Evolutionary conservation across 2,113 vertebrate genomes (phyloP).

Genomic region (Tenebrosternarchus preto): DNA sequence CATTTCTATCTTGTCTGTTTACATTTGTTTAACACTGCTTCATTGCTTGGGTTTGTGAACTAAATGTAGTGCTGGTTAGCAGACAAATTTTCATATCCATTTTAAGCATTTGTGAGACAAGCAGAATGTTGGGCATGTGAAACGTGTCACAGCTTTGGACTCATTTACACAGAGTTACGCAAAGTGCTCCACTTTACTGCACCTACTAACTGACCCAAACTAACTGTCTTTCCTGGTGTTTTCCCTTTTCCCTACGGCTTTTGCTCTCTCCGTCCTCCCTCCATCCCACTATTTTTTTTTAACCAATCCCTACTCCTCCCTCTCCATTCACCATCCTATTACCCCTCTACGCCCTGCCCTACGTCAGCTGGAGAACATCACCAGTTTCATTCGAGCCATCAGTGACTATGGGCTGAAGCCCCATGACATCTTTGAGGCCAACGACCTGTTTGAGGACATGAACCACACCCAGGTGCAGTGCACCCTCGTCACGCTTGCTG

Average conservation of each 20-base stretch:
- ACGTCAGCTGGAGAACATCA: constrained; percentile 88
- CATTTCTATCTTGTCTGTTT: constrained; percentile 4
- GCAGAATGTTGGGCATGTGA: background rate
- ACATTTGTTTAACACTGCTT: background rate
- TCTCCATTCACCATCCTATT: no score
- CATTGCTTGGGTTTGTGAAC: background rate
- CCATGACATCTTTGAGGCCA: constrained; percentile 91
- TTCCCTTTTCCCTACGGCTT: background rate
- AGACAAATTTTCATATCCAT: background rate
- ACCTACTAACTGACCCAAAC: background rate
- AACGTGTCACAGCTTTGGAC: background rate
- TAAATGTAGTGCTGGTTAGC: background rate
- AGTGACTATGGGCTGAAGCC: constrained; percentile 85
- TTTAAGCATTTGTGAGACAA: background rate
- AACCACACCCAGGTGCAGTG: constrained; percentile 92
- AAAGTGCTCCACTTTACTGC: background rate
- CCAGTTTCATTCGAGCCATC: constrained; percentile 87
- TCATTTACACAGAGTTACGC: background rate
- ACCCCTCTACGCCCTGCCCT: background rate
- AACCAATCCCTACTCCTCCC: no score
- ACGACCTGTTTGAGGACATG: constrained; percentile 90
- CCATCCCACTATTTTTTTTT: no score
- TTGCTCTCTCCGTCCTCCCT: background rate
- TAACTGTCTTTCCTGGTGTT: no score
- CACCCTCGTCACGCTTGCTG: constrained; percentile 86